phyloP scores from a whole-genome alignment of 2,113 vertebrate genomes.

The Hippocampus zosterae region DNA sequence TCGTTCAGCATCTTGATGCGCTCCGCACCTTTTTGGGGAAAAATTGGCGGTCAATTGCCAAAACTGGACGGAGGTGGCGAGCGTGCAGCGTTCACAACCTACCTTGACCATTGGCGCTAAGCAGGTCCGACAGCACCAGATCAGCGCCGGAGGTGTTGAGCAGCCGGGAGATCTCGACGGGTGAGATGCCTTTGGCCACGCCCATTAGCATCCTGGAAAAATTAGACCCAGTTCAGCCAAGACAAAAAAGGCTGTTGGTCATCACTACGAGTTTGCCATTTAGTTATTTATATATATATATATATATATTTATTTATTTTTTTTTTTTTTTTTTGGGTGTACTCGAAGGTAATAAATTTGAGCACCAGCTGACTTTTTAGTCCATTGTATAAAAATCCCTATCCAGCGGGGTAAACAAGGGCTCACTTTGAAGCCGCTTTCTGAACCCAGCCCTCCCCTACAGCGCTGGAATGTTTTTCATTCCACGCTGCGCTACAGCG shows the following conservation, averaged over 20 bases:
- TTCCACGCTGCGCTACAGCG: background rate
- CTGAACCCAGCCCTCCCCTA: background rate
- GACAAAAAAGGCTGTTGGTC: background rate
- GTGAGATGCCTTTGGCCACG: background rate
- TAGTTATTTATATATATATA: too few species aligned
- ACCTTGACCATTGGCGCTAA: conserved; percentile 22
- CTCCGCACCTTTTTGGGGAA: conserved; percentile 22
- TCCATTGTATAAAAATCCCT: background rate
- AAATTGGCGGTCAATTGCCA: background rate
- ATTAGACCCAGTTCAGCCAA: background rate
- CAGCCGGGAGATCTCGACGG: conserved; percentile 8
- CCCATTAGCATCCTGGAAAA: conserved; percentile 63
- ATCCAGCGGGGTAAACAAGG: background rate
- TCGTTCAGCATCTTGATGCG: conserved; percentile 31
- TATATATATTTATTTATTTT: too few species aligned
- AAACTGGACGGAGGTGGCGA: background rate
- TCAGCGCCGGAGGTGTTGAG: conserved; percentile 51
- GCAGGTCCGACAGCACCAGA: conserved; percentile 55
- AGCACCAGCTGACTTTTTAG: too few species aligned
- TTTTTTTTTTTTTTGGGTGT: too few species aligned
- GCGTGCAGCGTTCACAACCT: background rate
- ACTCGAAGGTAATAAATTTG: too few species aligned
- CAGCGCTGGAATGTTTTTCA: conserved; percentile 29
- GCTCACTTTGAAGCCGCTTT: background rate
- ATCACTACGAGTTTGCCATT: too few species aligned